These are phyloP conservation scores for Tenthredo amoena DNA, from an alignment of 2,888 invertebrate species.

Conservation along the genomic window DNA sequence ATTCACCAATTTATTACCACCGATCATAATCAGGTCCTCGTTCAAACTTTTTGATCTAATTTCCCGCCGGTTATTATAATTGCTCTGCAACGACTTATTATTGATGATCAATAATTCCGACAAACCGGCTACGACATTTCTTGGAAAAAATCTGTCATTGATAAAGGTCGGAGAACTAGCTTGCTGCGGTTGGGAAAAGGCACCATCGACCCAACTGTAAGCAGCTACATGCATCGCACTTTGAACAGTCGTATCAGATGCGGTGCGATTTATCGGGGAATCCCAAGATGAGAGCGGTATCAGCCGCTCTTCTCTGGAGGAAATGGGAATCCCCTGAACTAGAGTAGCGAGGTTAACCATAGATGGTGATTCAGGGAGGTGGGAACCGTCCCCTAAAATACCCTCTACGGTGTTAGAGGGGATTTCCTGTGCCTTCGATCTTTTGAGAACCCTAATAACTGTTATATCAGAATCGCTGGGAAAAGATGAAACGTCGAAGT, in stretches of 20 bases:
- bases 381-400: slow-evolving; percentile 81
- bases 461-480: slow-evolving; percentile 83
- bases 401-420: slow-evolving; percentile 64
- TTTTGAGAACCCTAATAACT: slow-evolving; percentile 79
- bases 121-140: background rate
- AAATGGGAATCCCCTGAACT: slow-evolving; percentile 72
- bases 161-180: background rate
- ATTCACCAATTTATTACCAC: background rate
- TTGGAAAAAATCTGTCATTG: background rate
- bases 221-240: slow-evolving; percentile 5
- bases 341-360: slow-evolving; percentile 82
- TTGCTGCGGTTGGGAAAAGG: background rate
- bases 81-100: background rate
- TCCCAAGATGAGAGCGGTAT: slow-evolving; percentile 82
- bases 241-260: slow-evolving; percentile 6
- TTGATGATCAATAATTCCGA: background rate
- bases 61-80: background rate
- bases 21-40: background rate
- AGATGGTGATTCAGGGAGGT: slow-evolving; percentile 81
- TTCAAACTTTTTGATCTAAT: background rate
- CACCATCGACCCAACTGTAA: background rate
- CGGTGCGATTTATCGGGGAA: background rate
- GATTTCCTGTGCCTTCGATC: background rate
- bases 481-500: slow-evolving; percentile 39
- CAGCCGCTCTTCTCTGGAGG: slow-evolving; percentile 76